Evolutionary conservation across 1,140 invertebrate species (phyloP).

Genomic region (Pectinophora gossypiella): DNA sequence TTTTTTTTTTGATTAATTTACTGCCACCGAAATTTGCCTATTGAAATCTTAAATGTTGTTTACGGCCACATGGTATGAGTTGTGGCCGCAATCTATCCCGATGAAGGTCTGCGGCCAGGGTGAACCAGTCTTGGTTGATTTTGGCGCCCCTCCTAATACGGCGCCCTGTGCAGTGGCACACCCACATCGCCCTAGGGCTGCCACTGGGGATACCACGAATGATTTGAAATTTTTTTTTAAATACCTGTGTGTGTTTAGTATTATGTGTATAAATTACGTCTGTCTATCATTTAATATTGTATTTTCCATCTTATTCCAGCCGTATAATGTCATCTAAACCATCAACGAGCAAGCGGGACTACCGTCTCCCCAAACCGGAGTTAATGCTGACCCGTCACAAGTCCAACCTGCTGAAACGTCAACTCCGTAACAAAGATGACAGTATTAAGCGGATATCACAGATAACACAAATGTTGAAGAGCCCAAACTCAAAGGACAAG

Average conservation of each 20-base stretch:
- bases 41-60: no score
- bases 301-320: not conserved
- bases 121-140: no score
- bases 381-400: conserved; percentile 41
- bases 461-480: conserved; percentile 18
- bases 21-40: no score
- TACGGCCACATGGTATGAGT: no score
- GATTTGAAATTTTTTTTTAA: not conserved
- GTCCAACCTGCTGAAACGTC: conserved; percentile 34
- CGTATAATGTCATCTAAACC: not conserved
- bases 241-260: not conserved
- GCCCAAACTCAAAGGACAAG: conserved; percentile 1
- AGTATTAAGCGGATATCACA: conserved; percentile 14
- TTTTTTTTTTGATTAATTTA: no score
- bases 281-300: not conserved
- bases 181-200: no score
- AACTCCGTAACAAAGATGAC: conserved; percentile 21
- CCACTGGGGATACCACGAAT: no score
- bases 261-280: not conserved
- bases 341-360: not conserved
- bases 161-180: not conserved
- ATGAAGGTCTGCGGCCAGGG: no score
- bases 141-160: no score
- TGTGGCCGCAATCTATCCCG: no score
- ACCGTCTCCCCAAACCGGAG: no score